Percentiles rank a stretch among this genome's conserved stretches.
phyloP scores from a whole-genome alignment of 1,140 invertebrate genomes.

The Globodera rostochiensis region DNA sequence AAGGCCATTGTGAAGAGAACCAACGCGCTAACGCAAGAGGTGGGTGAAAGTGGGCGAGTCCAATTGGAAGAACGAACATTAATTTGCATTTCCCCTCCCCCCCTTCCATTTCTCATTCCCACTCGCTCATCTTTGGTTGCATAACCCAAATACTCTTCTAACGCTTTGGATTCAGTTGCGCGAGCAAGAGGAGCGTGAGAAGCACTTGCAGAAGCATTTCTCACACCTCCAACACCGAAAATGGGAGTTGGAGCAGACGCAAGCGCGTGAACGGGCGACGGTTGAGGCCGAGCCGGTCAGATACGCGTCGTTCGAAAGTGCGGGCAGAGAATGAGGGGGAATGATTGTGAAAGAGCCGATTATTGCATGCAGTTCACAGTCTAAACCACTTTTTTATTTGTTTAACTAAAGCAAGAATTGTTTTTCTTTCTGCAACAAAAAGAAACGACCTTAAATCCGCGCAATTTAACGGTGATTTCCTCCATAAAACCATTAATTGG shows the following conservation, averaged over 20 bases:
- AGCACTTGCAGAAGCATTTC: conserved; percentile 81
- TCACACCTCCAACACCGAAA: conserved; percentile 71
- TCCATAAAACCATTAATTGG: background rate
- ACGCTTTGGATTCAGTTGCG: conserved; percentile 63
- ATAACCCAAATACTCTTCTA: conserved; percentile 11
- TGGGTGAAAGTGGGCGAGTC: conserved; percentile 21
- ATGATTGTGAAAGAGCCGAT: too few relatives aligned
- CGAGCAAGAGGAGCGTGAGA: conserved; percentile 84
- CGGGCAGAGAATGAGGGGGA: background rate
- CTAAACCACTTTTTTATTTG: too few relatives aligned
- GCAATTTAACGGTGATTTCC: too few relatives aligned
- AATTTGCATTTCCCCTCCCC: background rate
- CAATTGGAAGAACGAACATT: background rate
- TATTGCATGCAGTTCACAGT: too few relatives aligned
- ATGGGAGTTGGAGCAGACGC: conserved; percentile 63
- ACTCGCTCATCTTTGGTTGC: conserved; percentile 31
- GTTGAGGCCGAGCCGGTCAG: conserved; percentile 38
- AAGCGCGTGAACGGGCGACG: conserved; percentile 45
- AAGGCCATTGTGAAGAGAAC: conserved; percentile 82
- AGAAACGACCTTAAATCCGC: too few relatives aligned
- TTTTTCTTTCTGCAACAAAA: too few relatives aligned
- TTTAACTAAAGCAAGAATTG: too few relatives aligned
- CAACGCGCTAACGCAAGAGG: conserved; percentile 49
- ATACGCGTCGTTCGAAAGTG: conserved; percentile 39
- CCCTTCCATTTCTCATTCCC: conserved; percentile 5